Evolutionary conservation across 2,888 invertebrate species (phyloP).

Genomic region (Acronicta aceris): DNA sequence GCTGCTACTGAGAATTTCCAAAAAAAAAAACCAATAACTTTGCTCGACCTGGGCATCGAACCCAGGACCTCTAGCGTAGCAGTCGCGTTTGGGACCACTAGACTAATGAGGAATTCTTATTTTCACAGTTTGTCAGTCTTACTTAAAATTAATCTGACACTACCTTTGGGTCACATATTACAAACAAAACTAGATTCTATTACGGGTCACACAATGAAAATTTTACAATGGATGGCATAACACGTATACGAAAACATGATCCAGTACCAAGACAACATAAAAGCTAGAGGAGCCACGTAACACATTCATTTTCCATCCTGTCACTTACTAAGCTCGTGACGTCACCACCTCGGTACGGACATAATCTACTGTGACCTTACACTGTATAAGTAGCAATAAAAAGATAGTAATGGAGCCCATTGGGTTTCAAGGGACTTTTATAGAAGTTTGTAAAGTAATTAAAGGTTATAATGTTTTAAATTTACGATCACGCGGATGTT

Average conservation of each 20-base stretch:
- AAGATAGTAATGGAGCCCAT: conserved; percentile 46
- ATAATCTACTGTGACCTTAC: conserved; percentile 48
- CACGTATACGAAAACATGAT: conserved; percentile 33
- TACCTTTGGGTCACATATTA: conserved; percentile 4
- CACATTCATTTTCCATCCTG: conserved; percentile 52
- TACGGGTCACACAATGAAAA: conserved; percentile 21
- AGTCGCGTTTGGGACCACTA: too few species aligned
- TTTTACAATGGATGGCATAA: conserved; percentile 27
- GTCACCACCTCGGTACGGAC: conserved; percentile 37
- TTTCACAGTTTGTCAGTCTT: neutral
- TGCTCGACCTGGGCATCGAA: too few species aligned
- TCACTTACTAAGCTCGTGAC: conserved; percentile 52
- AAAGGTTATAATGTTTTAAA: neutral
- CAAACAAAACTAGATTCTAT: neutral
- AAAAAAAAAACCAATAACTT: too few species aligned
- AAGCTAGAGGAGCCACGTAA: conserved; percentile 31
- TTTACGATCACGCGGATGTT: neutral
- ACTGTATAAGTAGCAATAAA: conserved; percentile 40
- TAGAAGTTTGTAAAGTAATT: conserved; percentile 52
- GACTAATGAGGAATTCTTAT: too few species aligned
- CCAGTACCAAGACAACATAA: conserved; percentile 38
- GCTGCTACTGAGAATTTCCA: too few species aligned
- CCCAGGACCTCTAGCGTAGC: too few species aligned
- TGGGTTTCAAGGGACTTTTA: conserved; percentile 47
- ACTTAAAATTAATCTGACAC: conserved; percentile 1